Percentiles rank a stretch among this genome's conserved stretches.
Evolutionary conservation across 2,888 invertebrate genomes (phyloP).

Genomic region (Chrysolina americana): DNA sequence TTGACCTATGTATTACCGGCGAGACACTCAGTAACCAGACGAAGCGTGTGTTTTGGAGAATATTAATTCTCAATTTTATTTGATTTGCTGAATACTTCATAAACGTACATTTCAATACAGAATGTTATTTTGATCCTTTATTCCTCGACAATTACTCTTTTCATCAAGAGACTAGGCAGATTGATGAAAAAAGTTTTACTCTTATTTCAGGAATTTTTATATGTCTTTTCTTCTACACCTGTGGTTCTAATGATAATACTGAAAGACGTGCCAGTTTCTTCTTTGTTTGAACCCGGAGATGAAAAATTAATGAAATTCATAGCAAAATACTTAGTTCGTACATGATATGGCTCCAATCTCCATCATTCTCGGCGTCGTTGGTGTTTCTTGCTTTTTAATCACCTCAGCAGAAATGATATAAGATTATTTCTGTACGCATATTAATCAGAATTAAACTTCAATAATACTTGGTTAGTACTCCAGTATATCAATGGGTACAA

Average conservation of each 20-base stretch:
- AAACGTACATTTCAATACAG: background rate
- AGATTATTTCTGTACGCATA: conserved; percentile 17
- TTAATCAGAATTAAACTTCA: conserved; percentile 26
- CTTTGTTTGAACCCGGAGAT: too few relatives aligned
- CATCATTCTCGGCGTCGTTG: background rate
- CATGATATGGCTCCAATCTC: too few relatives aligned
- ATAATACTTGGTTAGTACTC: conserved; percentile 23
- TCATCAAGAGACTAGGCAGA: background rate
- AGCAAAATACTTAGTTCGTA: too few relatives aligned
- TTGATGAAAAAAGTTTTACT: too few relatives aligned
- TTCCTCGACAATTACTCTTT: background rate
- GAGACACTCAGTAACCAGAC: conserved; percentile 6
- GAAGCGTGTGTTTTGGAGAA: conserved; percentile 6
- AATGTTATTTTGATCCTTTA: background rate
- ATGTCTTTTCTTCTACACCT: too few relatives aligned
- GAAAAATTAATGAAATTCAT: too few relatives aligned
- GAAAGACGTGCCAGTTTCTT: too few relatives aligned
- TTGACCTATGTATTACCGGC: conserved; percentile 21
- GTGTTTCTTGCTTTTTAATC: conserved; percentile 1
- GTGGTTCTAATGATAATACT: too few relatives aligned
- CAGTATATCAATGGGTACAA: conserved; percentile 31
- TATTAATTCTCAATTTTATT: background rate
- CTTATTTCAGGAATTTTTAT: too few relatives aligned
- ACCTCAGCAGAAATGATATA: conserved; percentile 27
- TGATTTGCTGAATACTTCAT: background rate